These are phyloP conservation scores for Nipponacmea schrenckii DNA, from an alignment of 2,888 invertebrate species.

Conservation along the genomic window DNA sequence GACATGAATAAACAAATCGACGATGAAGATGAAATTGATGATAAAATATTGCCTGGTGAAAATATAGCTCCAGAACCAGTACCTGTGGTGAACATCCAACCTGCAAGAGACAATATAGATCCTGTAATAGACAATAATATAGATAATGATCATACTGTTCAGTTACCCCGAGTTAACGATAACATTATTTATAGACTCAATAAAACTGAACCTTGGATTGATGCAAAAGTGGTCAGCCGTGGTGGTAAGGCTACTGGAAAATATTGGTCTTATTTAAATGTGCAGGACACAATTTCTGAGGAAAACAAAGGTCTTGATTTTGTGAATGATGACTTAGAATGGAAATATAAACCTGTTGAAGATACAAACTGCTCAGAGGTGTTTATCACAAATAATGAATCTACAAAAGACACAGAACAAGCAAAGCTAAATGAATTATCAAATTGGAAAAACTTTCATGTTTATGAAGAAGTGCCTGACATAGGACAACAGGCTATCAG, in stretches of 20 bases:
- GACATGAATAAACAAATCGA: not conserved
- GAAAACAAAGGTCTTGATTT: slow-evolving; percentile 14
- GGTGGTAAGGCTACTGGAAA: slow-evolving; percentile 20
- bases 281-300: not conserved
- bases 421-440: too few species aligned
- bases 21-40: not conserved
- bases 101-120: not conserved
- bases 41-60: not conserved
- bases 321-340: not conserved
- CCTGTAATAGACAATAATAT: too few species aligned
- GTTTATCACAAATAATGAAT: too few species aligned
- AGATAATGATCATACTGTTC: not conserved
- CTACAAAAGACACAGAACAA: too few species aligned
- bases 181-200: not conserved
- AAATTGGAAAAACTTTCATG: too few species aligned
- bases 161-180: slow-evolving; percentile 4
- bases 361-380: too few species aligned
- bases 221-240: slow-evolving; percentile 8
- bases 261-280: slow-evolving; percentile 10
- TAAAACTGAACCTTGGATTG: not conserved
- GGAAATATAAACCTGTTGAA: not conserved
- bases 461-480: too few species aligned
- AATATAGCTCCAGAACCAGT: not conserved
- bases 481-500: too few species aligned
- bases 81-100: too few species aligned